Base-by-base conservation (phyloP, 2,797 vertebrate genomes). In the Pangasius larnaudii region DNA sequence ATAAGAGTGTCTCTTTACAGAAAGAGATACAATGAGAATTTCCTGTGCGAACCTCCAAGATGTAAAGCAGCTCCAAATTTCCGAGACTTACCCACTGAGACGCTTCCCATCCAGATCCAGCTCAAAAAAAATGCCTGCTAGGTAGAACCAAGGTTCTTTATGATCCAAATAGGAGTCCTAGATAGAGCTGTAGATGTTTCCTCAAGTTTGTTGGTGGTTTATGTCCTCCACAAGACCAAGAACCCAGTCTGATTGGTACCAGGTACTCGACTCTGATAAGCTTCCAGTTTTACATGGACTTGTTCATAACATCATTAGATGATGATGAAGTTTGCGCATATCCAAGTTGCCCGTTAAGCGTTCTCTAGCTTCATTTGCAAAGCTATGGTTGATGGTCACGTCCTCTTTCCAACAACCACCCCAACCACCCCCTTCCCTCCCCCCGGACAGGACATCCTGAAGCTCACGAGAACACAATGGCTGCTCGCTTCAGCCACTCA, bases 401-500 rank as follows among this genome's bases (percentile, higher is more conserved):
- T 96, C 95, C 97, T 96, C 97, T 96, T 95, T 92, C 91, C 91
- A 81, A 90, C 85, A 89, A 91, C 92, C 92, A 90, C 77, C 91
- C 93, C 93, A 91, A 69, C 85, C 46, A 53, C 79, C 86, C 63
- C 61, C 39, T 84, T 74, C 53, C 88, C 84, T 92, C 63, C 89
- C 89, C 92, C 93, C 92, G 93, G 78, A 96, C 98, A 99, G 98
- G 98, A 99, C 98, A 99, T 99, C 98, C 98, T 99, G 98, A 95
- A 96, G 93, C 96, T 95, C 94, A 95, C 95, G 97, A 95, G 97
- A 98, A 97, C 95, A 99, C 97, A 99, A 98, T 98, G 97, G 96
- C 94, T 94, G 93, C 94, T 94, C 95, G 96, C 94, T 92, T 93
- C 93, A 93, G 93, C 94, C 89, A 94, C 93, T 93, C 93, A 92